Evolutionary conservation across 2,113 vertebrate species (phyloP), one percentile per base, ranked within the genome.

Genomic region (Mohoua ochrocephala): DNA sequence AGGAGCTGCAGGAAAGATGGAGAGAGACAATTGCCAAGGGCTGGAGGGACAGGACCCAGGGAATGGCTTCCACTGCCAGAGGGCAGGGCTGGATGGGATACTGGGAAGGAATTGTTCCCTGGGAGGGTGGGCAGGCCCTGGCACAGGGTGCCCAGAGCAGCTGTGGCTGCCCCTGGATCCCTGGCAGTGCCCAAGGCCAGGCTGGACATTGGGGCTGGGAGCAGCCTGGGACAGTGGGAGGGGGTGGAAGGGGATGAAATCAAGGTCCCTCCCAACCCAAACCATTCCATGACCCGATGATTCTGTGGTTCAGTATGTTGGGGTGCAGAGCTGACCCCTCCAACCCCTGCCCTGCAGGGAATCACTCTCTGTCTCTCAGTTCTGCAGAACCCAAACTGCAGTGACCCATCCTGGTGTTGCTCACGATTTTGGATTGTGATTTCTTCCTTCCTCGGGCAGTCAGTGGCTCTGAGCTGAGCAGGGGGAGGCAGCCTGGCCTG

Each of bases 401-500:
- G 44, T 22, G 59, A 49, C 19, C 54, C 6, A 5, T 14, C 31
- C 27, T 35, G 41, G 39, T 15, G 26, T 33, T 0, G 0, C 56
- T 73, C 15, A 23, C 28, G 8, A 17, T 19, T 24, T 7, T 4
- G 1, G 44, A 14, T 42, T 41, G 17, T 35, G 37, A 13, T 35
- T 49, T 13, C 18, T 67, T 31, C 41, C 14, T 7, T 42, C 24
- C 56, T 15, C 45, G 19, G 3, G 13, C 20, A 6, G 10, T 28
- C 35, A 39, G 39, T 5, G 21, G 22, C 18, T 63, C 44, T 37
- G 23, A 37, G 27, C 30, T 61, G 60, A n/a, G 42, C 15, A 18
- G 60, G 12, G 18, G 53, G 20, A 57, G 79, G 27, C 44, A 84
- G 41, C 22, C 22, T 3, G 12, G 28, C 14, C 15, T 82, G 41